These are phyloP conservation scores for Leptestheria dahalacensis DNA, from an alignment of 1,140 invertebrate species.

Conservation along the genomic window DNA sequence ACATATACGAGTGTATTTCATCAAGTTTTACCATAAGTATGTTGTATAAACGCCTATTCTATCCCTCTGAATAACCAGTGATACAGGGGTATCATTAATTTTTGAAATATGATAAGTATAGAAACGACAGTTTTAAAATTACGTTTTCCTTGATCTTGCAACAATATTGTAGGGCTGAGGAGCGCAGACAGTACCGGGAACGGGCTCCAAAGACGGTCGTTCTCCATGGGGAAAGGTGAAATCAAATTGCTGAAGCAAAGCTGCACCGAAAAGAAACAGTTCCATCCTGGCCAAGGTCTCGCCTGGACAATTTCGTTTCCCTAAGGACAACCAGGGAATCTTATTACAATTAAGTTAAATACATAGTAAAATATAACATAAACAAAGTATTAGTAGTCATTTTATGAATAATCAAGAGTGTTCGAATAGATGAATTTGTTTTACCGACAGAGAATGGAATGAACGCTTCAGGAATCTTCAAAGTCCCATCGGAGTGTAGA, in stretches of 20 bases:
- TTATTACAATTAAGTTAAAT: neutral
- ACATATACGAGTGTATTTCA: too few relatives aligned
- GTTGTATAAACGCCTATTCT: too few relatives aligned
- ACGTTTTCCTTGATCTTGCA: neutral
- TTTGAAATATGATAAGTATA: too few relatives aligned
- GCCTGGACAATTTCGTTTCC: slow-evolving; percentile 25
- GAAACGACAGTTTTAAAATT: too few relatives aligned
- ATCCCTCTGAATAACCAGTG: too few relatives aligned
- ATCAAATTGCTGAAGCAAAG: slow-evolving; percentile 24
- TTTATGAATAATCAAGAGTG: too few relatives aligned
- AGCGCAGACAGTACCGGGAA: neutral
- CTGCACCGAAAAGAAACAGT: slow-evolving; percentile 25
- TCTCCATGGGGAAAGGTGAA: slow-evolving; percentile 1
- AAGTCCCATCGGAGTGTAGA: slow-evolving; percentile 21
- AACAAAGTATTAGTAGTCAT: too few relatives aligned
- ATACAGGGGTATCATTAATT: too few relatives aligned
- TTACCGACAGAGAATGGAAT: slow-evolving; percentile 14
- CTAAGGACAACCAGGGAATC: slow-evolving; percentile 11
- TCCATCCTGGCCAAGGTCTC: slow-evolving; percentile 27
- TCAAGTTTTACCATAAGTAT: too few relatives aligned
- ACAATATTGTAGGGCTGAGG: neutral
- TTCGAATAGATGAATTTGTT: neutral
- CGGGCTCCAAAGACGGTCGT: neutral
- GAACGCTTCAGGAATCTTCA: slow-evolving; percentile 4
- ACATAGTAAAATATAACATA: too few relatives aligned